Percentiles rank a stretch among this genome's conserved stretches.
phyloP scores from a whole-genome alignment of 2,888 invertebrate genomes.

The Caenorhabditis sp. region DNA sequence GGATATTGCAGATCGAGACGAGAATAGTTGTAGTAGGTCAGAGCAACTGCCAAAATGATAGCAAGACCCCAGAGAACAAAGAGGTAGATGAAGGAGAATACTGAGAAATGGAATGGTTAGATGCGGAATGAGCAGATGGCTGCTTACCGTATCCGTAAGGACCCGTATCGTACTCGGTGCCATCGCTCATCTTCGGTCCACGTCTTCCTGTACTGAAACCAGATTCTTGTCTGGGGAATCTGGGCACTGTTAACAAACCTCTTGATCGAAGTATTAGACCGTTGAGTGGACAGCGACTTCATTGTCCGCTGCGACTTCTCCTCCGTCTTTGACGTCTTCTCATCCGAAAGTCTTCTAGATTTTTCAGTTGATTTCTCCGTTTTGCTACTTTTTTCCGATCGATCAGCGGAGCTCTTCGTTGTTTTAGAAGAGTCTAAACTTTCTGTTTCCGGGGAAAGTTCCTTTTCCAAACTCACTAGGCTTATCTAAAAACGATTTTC shows the following conservation, averaged over 20 bases:
- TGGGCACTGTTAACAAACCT: slow-evolving; percentile 14
- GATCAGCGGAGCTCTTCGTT: slow-evolving; percentile 33
- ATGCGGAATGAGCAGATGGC: neutral
- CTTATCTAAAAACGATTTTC: slow-evolving; percentile 59
- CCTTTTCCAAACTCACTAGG: slow-evolving; percentile 34
- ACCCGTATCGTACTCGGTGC: slow-evolving; percentile 62
- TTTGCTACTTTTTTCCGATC: slow-evolving; percentile 42
- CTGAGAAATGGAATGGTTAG: slow-evolving; percentile 12
- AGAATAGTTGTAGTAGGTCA: slow-evolving; percentile 49
- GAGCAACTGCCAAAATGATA: slow-evolving; percentile 34
- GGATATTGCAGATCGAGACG: slow-evolving; percentile 55
- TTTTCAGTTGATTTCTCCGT: slow-evolving; percentile 22
- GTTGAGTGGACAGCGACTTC: slow-evolving; percentile 14
- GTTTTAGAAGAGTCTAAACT: slow-evolving; percentile 45
- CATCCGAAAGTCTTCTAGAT: neutral
- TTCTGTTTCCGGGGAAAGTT: neutral
- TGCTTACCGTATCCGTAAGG: slow-evolving; percentile 55
- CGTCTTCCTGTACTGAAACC: slow-evolving; percentile 19
- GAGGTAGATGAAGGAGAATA: slow-evolving; percentile 62
- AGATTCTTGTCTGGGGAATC: neutral
- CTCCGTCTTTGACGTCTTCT: slow-evolving; percentile 11
- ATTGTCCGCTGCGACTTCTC: neutral
- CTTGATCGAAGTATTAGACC: slow-evolving; percentile 27
- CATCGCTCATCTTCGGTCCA: slow-evolving; percentile 65
- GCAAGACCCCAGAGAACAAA: slow-evolving; percentile 55